phyloP scores from a whole-genome alignment of 2,888 invertebrate species.

The Cerastis leucographa region DNA sequence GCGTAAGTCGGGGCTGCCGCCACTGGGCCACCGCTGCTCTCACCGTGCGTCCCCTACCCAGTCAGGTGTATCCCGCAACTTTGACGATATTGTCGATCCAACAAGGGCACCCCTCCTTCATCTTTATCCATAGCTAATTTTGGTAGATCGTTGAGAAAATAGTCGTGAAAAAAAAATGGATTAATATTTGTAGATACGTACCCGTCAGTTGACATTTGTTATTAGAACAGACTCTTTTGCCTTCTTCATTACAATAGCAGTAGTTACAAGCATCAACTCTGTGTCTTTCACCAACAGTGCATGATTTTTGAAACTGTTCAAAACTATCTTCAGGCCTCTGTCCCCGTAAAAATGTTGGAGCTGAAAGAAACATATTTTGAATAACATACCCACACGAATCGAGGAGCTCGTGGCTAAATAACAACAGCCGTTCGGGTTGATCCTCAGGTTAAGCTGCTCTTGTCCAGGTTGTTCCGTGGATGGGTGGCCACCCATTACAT shows the following conservation, averaged over 20 bases:
- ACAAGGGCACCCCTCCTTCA: too few relatives aligned
- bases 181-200: constrained; percentile 2
- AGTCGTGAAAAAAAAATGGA: not conserved
- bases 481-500: too few relatives aligned
- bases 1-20: too few relatives aligned
- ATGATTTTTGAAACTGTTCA: not conserved
- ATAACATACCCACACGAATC: not conserved
- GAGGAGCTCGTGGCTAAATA: too few relatives aligned
- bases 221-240: not conserved
- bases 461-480: too few relatives aligned
- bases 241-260: constrained; percentile 14
- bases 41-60: too few relatives aligned
- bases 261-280: constrained; percentile 24
- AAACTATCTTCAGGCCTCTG: not conserved
- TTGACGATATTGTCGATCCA: too few relatives aligned
- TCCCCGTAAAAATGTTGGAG: not conserved
- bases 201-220: not conserved
- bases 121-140: not conserved
- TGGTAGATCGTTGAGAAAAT: not conserved
- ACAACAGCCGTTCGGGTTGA: too few relatives aligned
- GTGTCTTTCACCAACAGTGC: constrained; percentile 12
- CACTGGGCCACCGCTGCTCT: too few relatives aligned
- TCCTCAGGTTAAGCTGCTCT: too few relatives aligned
- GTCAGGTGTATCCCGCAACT: too few relatives aligned
- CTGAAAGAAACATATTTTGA: not conserved